Evolutionary conservation across 2,797 vertebrate species (phyloP).

Genomic region (Mormyrus proboscirostris): DNA sequence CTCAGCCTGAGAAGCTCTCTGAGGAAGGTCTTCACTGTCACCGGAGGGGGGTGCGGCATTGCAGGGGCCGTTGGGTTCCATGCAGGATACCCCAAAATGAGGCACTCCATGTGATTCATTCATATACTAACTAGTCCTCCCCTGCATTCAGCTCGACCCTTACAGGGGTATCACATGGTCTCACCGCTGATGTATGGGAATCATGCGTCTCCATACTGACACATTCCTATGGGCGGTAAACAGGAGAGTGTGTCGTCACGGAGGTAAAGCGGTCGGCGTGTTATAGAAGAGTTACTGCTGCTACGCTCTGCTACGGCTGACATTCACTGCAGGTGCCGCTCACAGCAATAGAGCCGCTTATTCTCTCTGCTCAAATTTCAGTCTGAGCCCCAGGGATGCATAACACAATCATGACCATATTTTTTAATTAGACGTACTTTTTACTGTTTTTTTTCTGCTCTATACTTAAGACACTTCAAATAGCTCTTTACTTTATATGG

Average conservation of each 20-base stretch:
- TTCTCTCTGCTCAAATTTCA: not conserved
- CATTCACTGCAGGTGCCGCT: not conserved
- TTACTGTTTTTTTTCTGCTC: not conserved
- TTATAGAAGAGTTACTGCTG: not conserved
- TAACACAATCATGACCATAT: not conserved
- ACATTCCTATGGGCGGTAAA: not conserved
- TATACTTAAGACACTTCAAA: constrained; percentile 2
- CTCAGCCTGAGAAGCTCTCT: not conserved
- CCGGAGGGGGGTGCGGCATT: constrained; percentile 25
- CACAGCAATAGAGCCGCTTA: not conserved
- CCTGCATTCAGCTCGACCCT: constrained; percentile 32
- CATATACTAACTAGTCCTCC: constrained; percentile 46
- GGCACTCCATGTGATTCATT: constrained; percentile 48
- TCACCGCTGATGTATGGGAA: constrained; percentile 8
- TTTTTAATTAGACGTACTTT: constrained; percentile 3
- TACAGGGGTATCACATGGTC: constrained; percentile 21
- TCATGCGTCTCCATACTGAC: constrained; percentile 26
- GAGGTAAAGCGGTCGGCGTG: not conserved
- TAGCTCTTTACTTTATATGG: not conserved
- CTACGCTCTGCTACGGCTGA: not conserved
- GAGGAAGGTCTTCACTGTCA: constrained; percentile 39
- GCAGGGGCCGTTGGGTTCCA: constrained; percentile 31
- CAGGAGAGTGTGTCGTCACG: not conserved
- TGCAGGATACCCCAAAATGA: constrained; percentile 51
- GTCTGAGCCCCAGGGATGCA: not conserved